Conservation (phyloP, 1,140 invertebrate species). For the Helicorthomorpha holstii region DNA sequence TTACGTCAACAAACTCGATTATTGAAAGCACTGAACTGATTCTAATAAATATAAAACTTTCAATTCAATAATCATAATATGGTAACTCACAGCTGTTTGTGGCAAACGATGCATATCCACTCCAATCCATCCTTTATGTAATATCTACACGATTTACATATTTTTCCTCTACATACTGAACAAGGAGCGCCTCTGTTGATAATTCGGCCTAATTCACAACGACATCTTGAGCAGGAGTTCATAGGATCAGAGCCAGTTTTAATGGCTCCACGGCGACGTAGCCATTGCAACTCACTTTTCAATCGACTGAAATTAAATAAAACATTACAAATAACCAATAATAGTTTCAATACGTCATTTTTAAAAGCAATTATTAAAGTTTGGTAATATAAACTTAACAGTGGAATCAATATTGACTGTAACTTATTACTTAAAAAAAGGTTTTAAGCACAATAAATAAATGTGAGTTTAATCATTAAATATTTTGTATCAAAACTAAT, state of each 20-base stretch:
- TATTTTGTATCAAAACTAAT: not conserved
- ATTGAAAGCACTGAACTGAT: not conserved
- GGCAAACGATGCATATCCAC: slow-evolving; percentile 55
- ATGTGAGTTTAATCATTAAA: not conserved
- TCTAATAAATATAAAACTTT: not conserved
- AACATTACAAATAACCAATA: not conserved
- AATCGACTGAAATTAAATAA: slow-evolving; percentile 35
- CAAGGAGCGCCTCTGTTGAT: slow-evolving; percentile 55
- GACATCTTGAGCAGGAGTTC: slow-evolving; percentile 47
- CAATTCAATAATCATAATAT: not conserved
- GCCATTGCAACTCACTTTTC: slow-evolving; percentile 40
- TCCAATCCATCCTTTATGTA: slow-evolving; percentile 37
- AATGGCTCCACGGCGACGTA: slow-evolving; percentile 38
- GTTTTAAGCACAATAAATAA: not conserved
- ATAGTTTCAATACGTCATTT: not conserved
- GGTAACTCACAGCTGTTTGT: slow-evolving; percentile 51
- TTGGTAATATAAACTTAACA: not conserved
- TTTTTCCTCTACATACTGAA: slow-evolving; percentile 43
- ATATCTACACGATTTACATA: slow-evolving; percentile 54
- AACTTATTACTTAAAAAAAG: not conserved
- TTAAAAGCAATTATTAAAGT: not conserved
- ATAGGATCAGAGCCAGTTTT: slow-evolving; percentile 18
- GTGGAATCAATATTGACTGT: not conserved
- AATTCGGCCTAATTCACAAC: slow-evolving; percentile 47
- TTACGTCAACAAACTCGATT: not conserved